These are phyloP conservation scores for Pinctada fucata DNA, from an alignment of 2,888 invertebrate species.

Conservation along the genomic window DNA sequence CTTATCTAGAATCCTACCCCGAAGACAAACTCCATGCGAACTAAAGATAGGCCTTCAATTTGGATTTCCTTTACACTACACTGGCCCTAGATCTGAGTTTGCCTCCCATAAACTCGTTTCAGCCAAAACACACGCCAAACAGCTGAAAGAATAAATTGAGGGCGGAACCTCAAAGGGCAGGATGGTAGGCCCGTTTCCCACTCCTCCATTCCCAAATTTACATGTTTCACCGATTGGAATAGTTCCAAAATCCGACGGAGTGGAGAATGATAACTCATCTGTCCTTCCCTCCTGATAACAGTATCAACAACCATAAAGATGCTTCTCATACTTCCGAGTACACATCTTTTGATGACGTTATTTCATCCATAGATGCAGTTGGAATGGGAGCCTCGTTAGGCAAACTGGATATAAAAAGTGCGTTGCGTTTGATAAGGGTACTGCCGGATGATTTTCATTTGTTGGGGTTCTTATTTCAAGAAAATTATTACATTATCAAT, in stretches of 20 bases:
- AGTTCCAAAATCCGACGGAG: conserved; percentile 9
- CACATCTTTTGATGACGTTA: conserved; percentile 17
- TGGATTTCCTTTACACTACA: not conserved
- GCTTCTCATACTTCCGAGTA: not conserved
- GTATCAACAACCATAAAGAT: conserved; percentile 13
- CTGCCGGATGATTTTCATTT: conserved; percentile 21
- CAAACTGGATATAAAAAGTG: conserved; percentile 22
- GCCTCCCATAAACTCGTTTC: not conserved
- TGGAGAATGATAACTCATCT: conserved; percentile 26
- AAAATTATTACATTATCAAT: not conserved
- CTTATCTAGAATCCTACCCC: not conserved
- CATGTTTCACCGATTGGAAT: conserved; percentile 21
- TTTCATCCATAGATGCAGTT: conserved; percentile 1
- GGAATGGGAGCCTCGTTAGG: conserved; percentile 8
- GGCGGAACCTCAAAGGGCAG: conserved; percentile 3
- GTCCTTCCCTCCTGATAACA: not conserved
- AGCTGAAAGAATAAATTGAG: not conserved
- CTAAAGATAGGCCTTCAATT: not conserved
- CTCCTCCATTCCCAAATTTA: not conserved
- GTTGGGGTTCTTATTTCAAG: conserved; percentile 15
- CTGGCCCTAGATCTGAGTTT: not conserved
- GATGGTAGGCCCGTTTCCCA: conserved; percentile 13
- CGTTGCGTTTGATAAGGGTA: conserved; percentile 13
- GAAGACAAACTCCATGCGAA: not conserved
- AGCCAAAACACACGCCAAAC: not conserved